A percentile compares a stretch with the other conserved stretches of the same genome.
These are phyloP conservation scores for Laupala kohalensis DNA, from an alignment of 1,140 invertebrate genomes.

Conservation along the genomic window DNA sequence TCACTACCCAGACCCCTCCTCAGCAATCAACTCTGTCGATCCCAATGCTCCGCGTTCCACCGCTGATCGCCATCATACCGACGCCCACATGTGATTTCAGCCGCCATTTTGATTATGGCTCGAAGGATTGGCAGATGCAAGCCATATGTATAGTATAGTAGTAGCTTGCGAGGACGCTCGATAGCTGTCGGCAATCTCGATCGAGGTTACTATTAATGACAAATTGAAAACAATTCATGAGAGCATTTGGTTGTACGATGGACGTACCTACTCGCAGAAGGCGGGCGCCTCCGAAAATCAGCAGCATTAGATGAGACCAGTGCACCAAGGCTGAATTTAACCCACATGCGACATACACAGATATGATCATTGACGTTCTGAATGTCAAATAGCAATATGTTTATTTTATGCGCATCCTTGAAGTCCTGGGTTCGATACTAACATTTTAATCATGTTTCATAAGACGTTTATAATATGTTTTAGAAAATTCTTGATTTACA, in stretches of 20 bases:
- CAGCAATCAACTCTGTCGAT: neutral
- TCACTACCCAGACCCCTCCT: neutral
- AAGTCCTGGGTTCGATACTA: no score
- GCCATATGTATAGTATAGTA: neutral
- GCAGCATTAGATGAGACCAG: no score
- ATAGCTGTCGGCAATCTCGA: neutral
- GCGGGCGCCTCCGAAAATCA: no score
- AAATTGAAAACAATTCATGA: neutral
- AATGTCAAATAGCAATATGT: no score
- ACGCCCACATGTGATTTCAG: neutral
- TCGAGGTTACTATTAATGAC: neutral
- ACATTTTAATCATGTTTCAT: no score
- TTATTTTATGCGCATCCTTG: no score
- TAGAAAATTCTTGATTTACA: no score
- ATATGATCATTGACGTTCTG: no score
- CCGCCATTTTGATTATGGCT: neutral
- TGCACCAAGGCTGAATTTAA: no score
- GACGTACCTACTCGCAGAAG: no score
- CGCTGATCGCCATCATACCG: neutral
- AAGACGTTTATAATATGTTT: no score
- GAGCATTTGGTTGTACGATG: neutral
- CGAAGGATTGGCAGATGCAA: neutral
- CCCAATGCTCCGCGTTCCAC: neutral
- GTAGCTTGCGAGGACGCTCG: neutral
- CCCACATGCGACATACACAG: no score